Conservation (phyloP, 1,140 invertebrate genomes). For the Nebria ingens region DNA sequence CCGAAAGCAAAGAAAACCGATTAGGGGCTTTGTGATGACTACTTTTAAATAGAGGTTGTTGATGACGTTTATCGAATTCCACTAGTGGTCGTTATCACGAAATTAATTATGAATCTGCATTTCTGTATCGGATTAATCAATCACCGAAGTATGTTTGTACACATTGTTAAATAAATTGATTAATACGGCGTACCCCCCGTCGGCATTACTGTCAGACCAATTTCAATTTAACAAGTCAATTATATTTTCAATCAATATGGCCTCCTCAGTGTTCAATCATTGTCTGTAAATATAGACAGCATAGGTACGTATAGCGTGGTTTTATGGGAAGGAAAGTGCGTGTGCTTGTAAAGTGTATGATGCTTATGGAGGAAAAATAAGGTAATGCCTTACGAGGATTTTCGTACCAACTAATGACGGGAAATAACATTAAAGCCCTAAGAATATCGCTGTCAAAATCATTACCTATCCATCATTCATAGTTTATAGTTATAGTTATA, state of each 20-base stretch:
- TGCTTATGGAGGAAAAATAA: too few species aligned
- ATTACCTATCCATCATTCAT: background rate
- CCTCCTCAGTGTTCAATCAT: slow-evolving; percentile 9
- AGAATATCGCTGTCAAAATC: background rate
- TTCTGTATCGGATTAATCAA: slow-evolving; percentile 28
- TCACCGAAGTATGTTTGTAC: too few species aligned
- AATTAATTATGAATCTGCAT: slow-evolving; percentile 22
- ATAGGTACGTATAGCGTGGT: too few species aligned
- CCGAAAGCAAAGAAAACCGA: too few species aligned
- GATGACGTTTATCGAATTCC: slow-evolving; percentile 8
- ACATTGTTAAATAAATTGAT: slow-evolving; percentile 27
- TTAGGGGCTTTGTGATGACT: too few species aligned
- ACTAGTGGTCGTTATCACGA: slow-evolving; percentile 17
- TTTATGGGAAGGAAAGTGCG: too few species aligned
- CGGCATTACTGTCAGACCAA: slow-evolving; percentile 23
- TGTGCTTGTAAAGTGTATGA: background rate
- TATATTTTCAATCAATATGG: slow-evolving; percentile 26
- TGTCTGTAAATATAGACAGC: background rate
- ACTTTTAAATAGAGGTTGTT: too few species aligned
- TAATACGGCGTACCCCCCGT: slow-evolving; percentile 22
- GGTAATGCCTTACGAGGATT: background rate
- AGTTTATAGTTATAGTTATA: too few species aligned
- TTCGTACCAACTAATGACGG: background rate
- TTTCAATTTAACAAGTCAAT: slow-evolving; percentile 32
- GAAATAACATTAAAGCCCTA: background rate